phyloP scores from a whole-genome alignment of 1,140 invertebrate species.

The Panonychus citri region DNA sequence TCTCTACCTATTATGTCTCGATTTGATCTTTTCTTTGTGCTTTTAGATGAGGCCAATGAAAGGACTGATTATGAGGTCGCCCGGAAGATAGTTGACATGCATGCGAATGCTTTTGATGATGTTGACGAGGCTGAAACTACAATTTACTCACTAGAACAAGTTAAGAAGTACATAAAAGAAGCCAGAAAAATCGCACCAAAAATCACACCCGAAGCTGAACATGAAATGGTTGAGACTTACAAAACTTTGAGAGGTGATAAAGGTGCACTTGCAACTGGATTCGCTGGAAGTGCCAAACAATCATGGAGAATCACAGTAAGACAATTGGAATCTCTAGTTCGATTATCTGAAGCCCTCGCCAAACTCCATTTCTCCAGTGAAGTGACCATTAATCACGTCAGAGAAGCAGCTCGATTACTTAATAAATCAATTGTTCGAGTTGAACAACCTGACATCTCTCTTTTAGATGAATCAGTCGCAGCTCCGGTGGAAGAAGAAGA shows the following conservation, averaged over 20 bases:
- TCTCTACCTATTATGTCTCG: slow-evolving; percentile 96
- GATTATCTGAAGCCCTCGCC: slow-evolving; percentile 85
- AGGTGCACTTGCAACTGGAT: slow-evolving; percentile 28
- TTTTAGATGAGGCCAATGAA: slow-evolving; percentile 86
- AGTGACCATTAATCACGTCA: slow-evolving; percentile 64
- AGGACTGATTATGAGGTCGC: slow-evolving; percentile 89
- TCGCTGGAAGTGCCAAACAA: slow-evolving; percentile 38
- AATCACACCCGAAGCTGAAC: slow-evolving; percentile 44
- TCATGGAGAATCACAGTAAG: slow-evolving; percentile 93
- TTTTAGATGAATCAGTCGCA: slow-evolving; percentile 25
- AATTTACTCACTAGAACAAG: slow-evolving; percentile 59
- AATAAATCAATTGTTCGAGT: slow-evolving; percentile 96
- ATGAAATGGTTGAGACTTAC: slow-evolving; percentile 71
- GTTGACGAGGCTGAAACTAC: slow-evolving; percentile 17
- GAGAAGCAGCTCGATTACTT: slow-evolving; percentile 76
- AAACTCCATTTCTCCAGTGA: slow-evolving; percentile 78
- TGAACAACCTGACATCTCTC: slow-evolving; percentile 85
- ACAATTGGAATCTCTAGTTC: slow-evolving; percentile 92
- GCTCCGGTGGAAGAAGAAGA: slow-evolving; percentile 6
- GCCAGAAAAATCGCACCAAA: slow-evolving; percentile 87
- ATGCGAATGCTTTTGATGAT: slow-evolving; percentile 45
- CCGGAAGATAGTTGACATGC: slow-evolving; percentile 78
- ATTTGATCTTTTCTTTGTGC: slow-evolving; percentile 95
- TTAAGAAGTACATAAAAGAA: slow-evolving; percentile 83
- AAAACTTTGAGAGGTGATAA: slow-evolving; percentile 49